Evolutionary conservation across 1,140 invertebrate species (phyloP), one percentile per base, ranked within the genome.

Genomic region (Heterodera schachtii): DNA sequence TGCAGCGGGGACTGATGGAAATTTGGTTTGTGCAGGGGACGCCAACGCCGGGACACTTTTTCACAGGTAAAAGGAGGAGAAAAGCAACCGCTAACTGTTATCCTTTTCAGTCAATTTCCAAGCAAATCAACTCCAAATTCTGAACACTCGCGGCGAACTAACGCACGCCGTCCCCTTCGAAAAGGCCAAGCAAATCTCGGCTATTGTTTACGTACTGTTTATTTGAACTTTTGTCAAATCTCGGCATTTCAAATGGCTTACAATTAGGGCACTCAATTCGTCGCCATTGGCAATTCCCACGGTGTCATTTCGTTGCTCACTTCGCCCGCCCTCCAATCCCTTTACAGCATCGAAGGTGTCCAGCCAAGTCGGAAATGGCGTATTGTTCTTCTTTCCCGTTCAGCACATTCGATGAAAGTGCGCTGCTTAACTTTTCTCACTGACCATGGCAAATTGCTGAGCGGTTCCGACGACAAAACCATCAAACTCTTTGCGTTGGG

Each of bases 391-490:
- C 57, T 16, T 4, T 19, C 11, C 57, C 57, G 11, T 70, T 71
- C 43, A 76, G 75, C 41, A 1, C 75, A 76, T 76, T 60, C 75
- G n/a, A 76, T 76, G 41, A 76, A 57, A 70, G 75, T 70, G 31
- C 52, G 75, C 31, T 76, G 75, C n/a, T 16, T 76, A 11, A 41
- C 75, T 3, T 76, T 76, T 41, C 8, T 70, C 41, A 21, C 41
- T 19, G 75, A 76, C 43, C 41, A 76, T 3, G 13, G 46, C 3
- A 60, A 6, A 19, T 19, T 76, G 75, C 41, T 76, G 47, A 76
- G 75, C n/a, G 75, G 75, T 11, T 46, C 41, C 19, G 75, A 76
- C 19, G 75, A 76, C 75, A 76, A 76, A 49, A 76, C 75, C n/a
- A 19, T 76, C 41, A 76, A 76, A 76, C 43, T 76, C 4, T 76